Evolutionary conservation across 2,113 vertebrate species (phyloP), one percentile per base, ranked within the genome.

Genomic region (Octodon degus): DNA sequence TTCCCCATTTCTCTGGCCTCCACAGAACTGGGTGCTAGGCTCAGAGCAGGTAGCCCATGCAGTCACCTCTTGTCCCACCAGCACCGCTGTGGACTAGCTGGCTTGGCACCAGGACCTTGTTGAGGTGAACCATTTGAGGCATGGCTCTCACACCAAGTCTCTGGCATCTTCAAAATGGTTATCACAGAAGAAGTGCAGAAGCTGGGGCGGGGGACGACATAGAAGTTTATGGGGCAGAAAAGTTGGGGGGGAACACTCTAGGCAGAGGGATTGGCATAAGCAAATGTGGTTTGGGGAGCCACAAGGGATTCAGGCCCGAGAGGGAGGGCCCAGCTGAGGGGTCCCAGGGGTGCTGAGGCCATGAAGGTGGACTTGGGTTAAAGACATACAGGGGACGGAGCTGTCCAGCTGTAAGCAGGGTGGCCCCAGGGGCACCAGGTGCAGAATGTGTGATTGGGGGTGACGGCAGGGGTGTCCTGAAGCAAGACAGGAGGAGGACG

Each of bases 281-380:
- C n/a, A 20, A 83, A 95, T 76, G 43, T 8, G 34, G 58, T 20
- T 0, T 14, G 83, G 68, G 25, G 27, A 76, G 17, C 4, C 17
- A 19, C 6, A 22, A 1, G 9, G 20, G 34, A 27, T 14, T 27
- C n/a, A 22, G 40, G 34, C 19, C 14, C 7, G 19, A 65, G 70
- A 60, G 2, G 82, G 53, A 19, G 60, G 72, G 20, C 10, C 43
- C 43, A 43, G 43, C 25, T 4, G 32, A 55, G 84, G 47, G 47
- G 70, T 60, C 11, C 3, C 2, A 20, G 2, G 62, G 13, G 1
- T 4, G 4, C 10, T 2, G 63, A 25, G 32, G 63, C 30, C 1
- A 0, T 2, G 27, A 27, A 2, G 37, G 37, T 22, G 22, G 22
- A 40, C 19, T 37, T 74, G 70, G 70, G 17, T 74, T 40, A 40